phyloP scores from a whole-genome alignment of 2,888 invertebrate genomes.

The Drosophila longiperda region DNA sequence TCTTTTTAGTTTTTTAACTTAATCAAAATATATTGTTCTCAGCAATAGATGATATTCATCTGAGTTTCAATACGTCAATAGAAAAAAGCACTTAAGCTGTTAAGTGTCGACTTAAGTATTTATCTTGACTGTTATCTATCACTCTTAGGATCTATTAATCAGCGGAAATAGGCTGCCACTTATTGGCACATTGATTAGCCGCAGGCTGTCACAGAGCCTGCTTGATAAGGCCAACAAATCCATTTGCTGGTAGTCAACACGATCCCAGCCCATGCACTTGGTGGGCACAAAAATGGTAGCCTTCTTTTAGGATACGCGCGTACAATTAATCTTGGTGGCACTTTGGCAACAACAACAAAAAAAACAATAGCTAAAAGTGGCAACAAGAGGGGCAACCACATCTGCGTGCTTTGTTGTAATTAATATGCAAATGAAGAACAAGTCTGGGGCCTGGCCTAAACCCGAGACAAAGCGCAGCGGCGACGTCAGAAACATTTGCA shows the following conservation, averaged over 20 bases:
- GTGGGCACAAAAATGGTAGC: slow-evolving; percentile 32
- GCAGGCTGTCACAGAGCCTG: slow-evolving; percentile 50
- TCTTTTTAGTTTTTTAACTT: not conserved
- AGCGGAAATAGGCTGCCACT: slow-evolving; percentile 53
- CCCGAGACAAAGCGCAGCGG: slow-evolving; percentile 57
- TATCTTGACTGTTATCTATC: slow-evolving; percentile 30
- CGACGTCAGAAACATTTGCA: slow-evolving; percentile 73
- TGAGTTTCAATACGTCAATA: not conserved
- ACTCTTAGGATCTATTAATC: slow-evolving; percentile 38
- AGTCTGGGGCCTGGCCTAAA: slow-evolving; percentile 32
- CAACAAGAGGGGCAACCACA: slow-evolving; percentile 19
- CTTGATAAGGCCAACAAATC: slow-evolving; percentile 38
- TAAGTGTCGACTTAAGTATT: slow-evolving; percentile 26
- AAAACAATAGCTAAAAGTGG: slow-evolving; percentile 7
- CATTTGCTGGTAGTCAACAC: slow-evolving; percentile 20
- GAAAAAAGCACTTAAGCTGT: not conserved
- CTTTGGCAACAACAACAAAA: slow-evolving; percentile 35
- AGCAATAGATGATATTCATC: not conserved
- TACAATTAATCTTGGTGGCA: slow-evolving; percentile 68
- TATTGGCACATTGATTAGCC: slow-evolving; percentile 58
- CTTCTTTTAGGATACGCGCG: slow-evolving; percentile 54
- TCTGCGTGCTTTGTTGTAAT: slow-evolving; percentile 69
- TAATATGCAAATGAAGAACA: slow-evolving; percentile 72
- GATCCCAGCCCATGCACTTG: slow-evolving; percentile 26
- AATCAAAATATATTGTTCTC: not conserved